Percentiles rank a stretch among this genome's conserved stretches.
Evolutionary conservation across 2,113 vertebrate species (phyloP).

Genomic region (Budorcas taxicolor): DNA sequence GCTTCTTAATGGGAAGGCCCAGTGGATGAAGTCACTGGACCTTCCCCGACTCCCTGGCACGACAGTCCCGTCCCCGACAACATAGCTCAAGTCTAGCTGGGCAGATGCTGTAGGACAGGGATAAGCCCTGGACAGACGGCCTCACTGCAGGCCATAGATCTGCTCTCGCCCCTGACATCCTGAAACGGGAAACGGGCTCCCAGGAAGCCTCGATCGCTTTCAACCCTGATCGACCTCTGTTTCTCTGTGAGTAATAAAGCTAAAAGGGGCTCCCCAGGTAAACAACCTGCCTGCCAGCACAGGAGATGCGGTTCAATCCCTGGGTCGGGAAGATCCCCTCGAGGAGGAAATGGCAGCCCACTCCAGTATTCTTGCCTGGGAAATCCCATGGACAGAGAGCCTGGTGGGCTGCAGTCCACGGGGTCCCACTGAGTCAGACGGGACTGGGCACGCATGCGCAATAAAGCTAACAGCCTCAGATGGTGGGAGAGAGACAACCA

Average conservation of each 20-base stretch:
- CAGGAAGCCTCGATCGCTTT: neutral
- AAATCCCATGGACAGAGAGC: neutral
- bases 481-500: neutral
- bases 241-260: neutral
- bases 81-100: neutral
- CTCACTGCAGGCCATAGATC: accelerated
- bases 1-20: too few relatives aligned
- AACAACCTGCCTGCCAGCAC: neutral
- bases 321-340: neutral
- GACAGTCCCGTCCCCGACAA: neutral
- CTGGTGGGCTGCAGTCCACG: neutral
- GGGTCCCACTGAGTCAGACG: neutral
- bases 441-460: accelerated
- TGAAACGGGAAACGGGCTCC: neutral
- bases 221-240: too few relatives aligned
- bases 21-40: neutral
- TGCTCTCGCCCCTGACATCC: neutral
- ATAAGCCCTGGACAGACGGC: neutral
- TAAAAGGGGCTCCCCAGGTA: neutral
- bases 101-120: neutral
- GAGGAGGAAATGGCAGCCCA: neutral
- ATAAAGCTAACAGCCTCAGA: neutral
- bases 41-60: neutral
- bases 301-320: neutral
- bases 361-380: neutral